Evolutionary conservation across 2,797 vertebrate species (phyloP), one percentile per base, ranked within the genome.

Genomic region (Siniperca obscura): DNA sequence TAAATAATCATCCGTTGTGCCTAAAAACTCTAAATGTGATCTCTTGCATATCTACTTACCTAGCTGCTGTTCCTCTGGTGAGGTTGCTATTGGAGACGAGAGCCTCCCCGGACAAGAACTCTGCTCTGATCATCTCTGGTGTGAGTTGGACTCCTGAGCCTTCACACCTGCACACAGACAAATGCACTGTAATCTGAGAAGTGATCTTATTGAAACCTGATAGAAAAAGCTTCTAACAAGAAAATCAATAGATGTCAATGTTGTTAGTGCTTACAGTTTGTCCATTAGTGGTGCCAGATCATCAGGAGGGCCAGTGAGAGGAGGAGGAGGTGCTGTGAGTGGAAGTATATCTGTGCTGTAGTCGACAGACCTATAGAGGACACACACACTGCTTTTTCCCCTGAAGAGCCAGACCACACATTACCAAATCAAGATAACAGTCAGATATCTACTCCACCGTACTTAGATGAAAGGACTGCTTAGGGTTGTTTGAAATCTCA

Each of bases 111-210:
- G 68, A 61, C 52, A 92, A 42, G 79, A 96, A 95, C 76, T 91
- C 87, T 4, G 92, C 92, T 90, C 89, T 88, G 71, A 96, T 87
- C 92, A 96, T 96, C 38, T 94, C 93, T 4, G 94, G 92, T 8
- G 93, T 95, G 21, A 96, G 93, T 11, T 82, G 80, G 48, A 93
- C 65, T 22, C 73, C 88, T 2, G 81, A 36, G 71, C 16, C 36
- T 25, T 93, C 89, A 38, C 60, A 80, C 85, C 95, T 96, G 83
- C 50, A 61, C 42, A 61, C 36, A 52, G 56, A 78, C 56, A 81
- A 44, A 73, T 44, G 74, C 34, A 68, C 21, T 30, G 38, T 6
- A 25, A 48, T 38, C 2, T 72, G 64, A 86, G 50, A 34, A 42
- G 36, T 3, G 14, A 13, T 64, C 7, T 46, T 5, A 10, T n/a